Percentiles rank a stretch among this genome's conserved stretches.
Conservation (phyloP, 1,140 invertebrate species). For the Frieseomelitta varia region DNA sequence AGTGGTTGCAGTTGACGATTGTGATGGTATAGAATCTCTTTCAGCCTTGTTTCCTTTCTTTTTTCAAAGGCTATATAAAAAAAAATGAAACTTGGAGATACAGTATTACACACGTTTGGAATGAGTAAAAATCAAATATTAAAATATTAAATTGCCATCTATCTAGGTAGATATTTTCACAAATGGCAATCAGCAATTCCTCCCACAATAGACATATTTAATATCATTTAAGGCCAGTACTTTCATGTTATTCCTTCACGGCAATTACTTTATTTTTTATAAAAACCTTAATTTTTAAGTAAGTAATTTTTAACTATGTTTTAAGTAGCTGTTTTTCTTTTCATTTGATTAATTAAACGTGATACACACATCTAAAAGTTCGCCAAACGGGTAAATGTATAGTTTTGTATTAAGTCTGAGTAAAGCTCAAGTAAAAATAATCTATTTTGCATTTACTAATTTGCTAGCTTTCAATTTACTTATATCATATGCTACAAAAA, state of each 20-base stretch:
- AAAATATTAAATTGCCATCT: slow-evolving; percentile 37
- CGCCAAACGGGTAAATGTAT: slow-evolving; percentile 70
- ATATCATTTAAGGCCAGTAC: slow-evolving; percentile 20
- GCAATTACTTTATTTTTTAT: not conserved
- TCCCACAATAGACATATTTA: not conserved
- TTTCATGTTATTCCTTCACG: not conserved
- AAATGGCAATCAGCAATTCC: not conserved
- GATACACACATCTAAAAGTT: slow-evolving; percentile 63
- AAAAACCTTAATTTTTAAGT: not conserved
- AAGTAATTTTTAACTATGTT: not conserved
- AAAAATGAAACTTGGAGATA: not conserved
- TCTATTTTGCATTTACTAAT: not conserved
- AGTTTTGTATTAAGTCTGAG: not conserved
- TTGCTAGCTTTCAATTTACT: not conserved
- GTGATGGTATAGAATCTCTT: not conserved
- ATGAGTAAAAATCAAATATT: slow-evolving; percentile 32
- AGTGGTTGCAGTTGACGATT: not conserved
- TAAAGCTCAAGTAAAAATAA: not conserved
- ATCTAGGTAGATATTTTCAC: not conserved
- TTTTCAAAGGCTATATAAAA: not conserved
- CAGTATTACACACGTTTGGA: slow-evolving; percentile 17
- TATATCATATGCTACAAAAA: not conserved
- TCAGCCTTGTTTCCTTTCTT: not conserved
- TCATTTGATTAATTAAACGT: slow-evolving; percentile 13
- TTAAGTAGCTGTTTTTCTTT: not conserved